These are phyloP conservation scores for Lateolabrax maculatus DNA, from an alignment of 2,797 vertebrate genomes.

Conservation along the genomic window DNA sequence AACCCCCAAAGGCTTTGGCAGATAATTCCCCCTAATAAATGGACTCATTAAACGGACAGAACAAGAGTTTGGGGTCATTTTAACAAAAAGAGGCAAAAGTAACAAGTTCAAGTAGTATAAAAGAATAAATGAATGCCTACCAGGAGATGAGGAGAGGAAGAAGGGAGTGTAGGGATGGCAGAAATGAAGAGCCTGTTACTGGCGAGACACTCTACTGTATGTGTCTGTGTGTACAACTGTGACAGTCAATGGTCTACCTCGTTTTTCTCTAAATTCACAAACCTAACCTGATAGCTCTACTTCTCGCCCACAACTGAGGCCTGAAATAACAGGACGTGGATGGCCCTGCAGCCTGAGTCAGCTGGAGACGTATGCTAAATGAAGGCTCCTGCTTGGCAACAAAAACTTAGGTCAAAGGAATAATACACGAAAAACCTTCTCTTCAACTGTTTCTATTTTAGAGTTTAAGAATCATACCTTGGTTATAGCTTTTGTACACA, in stretches of 20 bases:
- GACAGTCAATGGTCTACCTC: slow-evolving; percentile 12
- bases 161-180: not conserved
- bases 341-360: slow-evolving; percentile 17
- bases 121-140: not conserved
- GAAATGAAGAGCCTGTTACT: not conserved
- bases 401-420: not conserved
- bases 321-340: slow-evolving; percentile 36
- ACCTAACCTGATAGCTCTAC: slow-evolving; percentile 42
- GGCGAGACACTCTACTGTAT: not conserved
- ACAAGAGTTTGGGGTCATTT: not conserved
- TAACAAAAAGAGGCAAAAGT: not conserved
- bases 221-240: slow-evolving; percentile 4
- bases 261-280: not conserved
- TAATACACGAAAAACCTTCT: not conserved
- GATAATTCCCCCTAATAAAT: not conserved
- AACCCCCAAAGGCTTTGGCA: not conserved
- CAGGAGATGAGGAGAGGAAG: too few relatives aligned
- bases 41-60: not conserved
- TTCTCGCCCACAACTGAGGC: slow-evolving; percentile 29
- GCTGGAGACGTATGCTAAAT: slow-evolving; percentile 3
- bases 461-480: too few relatives aligned
- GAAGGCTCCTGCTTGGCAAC: not conserved
- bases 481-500: not conserved
- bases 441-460: not conserved
- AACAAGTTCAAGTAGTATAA: not conserved